Evolutionary conservation across 2,113 vertebrate species (phyloP).

Genomic region (Gasterosteus aculeatus): DNA sequence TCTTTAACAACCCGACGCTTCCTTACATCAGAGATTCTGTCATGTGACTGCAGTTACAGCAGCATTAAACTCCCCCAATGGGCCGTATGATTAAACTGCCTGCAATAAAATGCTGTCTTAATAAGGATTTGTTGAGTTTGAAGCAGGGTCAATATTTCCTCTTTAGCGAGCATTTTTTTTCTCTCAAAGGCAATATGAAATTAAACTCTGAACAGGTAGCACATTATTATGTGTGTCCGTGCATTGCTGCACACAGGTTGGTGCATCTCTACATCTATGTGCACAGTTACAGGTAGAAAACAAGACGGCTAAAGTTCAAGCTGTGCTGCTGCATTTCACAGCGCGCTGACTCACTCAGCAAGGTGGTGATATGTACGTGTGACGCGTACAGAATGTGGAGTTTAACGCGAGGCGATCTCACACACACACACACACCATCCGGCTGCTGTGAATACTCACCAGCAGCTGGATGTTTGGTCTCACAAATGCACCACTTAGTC

Average conservation of each 20-base stretch:
- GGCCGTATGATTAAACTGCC: not conserved
- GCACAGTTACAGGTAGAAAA: not conserved
- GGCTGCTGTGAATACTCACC: conserved; percentile 12
- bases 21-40: not conserved
- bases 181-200: not conserved
- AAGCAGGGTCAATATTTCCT: not conserved
- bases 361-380: too few species aligned
- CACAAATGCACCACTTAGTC: conserved; percentile 5
- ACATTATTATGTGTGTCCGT: not conserved
- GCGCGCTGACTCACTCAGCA: too few species aligned
- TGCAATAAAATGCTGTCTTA: conserved; percentile 1
- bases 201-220: not conserved
- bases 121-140: not conserved
- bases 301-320: not conserved
- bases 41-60: not conserved
- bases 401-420: not conserved
- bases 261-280: not conserved
- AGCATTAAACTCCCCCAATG: not conserved
- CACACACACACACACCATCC: not conserved
- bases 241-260: not conserved
- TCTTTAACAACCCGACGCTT: too few species aligned
- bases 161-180: not conserved
- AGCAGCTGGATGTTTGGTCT: not conserved
- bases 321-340: not conserved
- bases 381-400: not conserved